Evolutionary conservation across 2,888 invertebrate genomes (phyloP), one percentile per base, ranked within the genome.

Genomic region (Aphidoletes aphidimyza): DNA sequence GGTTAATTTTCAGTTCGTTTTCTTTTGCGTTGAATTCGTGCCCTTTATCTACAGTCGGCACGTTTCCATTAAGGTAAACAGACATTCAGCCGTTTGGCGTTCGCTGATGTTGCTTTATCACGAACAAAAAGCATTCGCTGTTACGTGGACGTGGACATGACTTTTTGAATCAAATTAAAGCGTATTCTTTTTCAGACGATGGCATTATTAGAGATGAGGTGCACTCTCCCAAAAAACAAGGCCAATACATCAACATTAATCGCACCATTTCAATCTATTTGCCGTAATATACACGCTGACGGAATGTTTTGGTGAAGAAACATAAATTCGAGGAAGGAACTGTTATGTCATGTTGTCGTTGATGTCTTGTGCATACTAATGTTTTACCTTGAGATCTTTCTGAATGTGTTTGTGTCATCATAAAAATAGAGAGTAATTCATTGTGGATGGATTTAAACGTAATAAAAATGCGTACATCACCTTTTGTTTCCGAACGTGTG

Each of bases 51-150:
- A n/a, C 17, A 69, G 26, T 30, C 30, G 34, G 30, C 69, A 69
- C 69, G 69, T 69, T 69, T 69, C 30, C 69, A 30, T 69, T 69
- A 30, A 69, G 69, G 69, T 69, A 69, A 69, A 69, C 69, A 69
- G 1, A 30, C 1, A 69, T 0, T 19, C 14, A n/a, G 14, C 9
- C 54, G 17, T 9, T 14, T 22, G 69, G n/a, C n/a, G n/a, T n/a
- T 69, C 26, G 22, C 22, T 22, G 69, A 69, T 69, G 34, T 69
- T 30, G 30, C 30, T 69, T 30, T 69, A 69, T 69, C 69, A 69
- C 69, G 69, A 30, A 69, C 26, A 47, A 17, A 19, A 47, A 54
- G 30, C 26, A 26, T 30, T 69, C n/a, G n/a, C n/a, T n/a, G n/a
- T 69, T 14, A 69, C 69, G 26, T 69, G 69, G 26, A 69, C 30